Conservation (phyloP, 2,888 invertebrate genomes). For the Mythimna vitellina region DNA sequence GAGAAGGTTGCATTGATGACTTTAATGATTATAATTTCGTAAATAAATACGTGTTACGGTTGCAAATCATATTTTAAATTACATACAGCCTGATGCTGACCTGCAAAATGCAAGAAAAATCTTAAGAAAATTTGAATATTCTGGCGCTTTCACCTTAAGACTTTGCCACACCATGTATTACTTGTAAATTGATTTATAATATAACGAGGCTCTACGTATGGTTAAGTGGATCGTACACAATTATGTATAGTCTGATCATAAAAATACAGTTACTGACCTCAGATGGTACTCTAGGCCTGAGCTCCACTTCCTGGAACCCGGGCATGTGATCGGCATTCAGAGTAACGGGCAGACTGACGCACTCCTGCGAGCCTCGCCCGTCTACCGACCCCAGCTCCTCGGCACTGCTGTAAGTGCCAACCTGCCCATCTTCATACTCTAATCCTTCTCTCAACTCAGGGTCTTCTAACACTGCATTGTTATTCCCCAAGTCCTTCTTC, state of each 20-base stretch:
- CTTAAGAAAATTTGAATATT: too few relatives aligned
- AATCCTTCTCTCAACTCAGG: constrained; percentile 82
- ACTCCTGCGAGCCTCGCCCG: constrained; percentile 87
- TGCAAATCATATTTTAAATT: too few relatives aligned
- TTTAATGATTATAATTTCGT: too few relatives aligned
- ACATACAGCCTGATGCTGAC: too few relatives aligned
- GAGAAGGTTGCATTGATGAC: too few relatives aligned
- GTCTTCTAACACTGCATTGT: constrained; percentile 88
- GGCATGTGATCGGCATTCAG: constrained; percentile 88
- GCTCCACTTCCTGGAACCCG: constrained; percentile 87
- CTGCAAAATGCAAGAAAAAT: too few relatives aligned
- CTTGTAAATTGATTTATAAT: too few relatives aligned
- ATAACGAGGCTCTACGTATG: not conserved
- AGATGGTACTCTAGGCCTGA: constrained; percentile 85
- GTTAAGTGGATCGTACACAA: not conserved
- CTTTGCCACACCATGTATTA: too few relatives aligned
- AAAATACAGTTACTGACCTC: constrained; percentile 76
- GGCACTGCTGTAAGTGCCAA: constrained; percentile 84
- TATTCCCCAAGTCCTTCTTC: constrained; percentile 87
- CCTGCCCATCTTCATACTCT: constrained; percentile 83
- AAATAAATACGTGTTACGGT: too few relatives aligned
- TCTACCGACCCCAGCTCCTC: constrained; percentile 87
- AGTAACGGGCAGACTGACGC: constrained; percentile 86
- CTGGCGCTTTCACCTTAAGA: too few relatives aligned
- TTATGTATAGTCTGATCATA: constrained; percentile 13